These are phyloP conservation scores for Leguminivora glycinivorella DNA, from an alignment of 1,140 invertebrate genomes.

Conservation along the genomic window DNA sequence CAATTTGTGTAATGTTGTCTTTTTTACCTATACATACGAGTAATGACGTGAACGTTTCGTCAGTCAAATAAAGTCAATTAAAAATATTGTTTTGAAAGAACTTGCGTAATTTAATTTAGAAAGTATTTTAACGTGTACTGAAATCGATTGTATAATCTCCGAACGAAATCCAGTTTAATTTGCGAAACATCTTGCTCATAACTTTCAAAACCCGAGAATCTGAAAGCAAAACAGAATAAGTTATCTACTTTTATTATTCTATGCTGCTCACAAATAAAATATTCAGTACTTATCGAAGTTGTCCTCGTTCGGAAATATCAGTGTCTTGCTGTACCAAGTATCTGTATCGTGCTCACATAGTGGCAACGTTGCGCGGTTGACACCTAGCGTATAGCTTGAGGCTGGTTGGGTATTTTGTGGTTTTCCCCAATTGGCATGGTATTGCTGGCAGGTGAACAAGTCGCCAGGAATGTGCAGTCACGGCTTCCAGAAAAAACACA, in stretches of 20 bases:
- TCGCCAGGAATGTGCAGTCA: slow-evolving; percentile 14
- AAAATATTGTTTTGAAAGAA: no score
- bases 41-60: no score
- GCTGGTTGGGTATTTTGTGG: slow-evolving; percentile 63
- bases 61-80: no score
- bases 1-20: no score
- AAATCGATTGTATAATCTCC: no score
- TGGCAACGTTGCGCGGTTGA: slow-evolving; percentile 48
- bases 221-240: background rate
- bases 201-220: no score
- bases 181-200: no score
- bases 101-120: no score
- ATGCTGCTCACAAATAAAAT: background rate
- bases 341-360: slow-evolving; percentile 54
- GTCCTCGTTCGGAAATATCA: slow-evolving; percentile 47
- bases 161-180: no score
- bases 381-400: slow-evolving; percentile 63
- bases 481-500: background rate
- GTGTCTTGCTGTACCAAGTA: slow-evolving; percentile 51
- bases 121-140: no score
- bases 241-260: background rate
- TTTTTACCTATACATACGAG: no score
- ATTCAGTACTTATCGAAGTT: slow-evolving; percentile 35
- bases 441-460: slow-evolving; percentile 29
- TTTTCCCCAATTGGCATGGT: slow-evolving; percentile 68